A percentile compares a stretch with the other conserved stretches of the same genome.
phyloP scores from a whole-genome alignment of 2,888 invertebrate genomes.

The Lathronympha strigana region DNA sequence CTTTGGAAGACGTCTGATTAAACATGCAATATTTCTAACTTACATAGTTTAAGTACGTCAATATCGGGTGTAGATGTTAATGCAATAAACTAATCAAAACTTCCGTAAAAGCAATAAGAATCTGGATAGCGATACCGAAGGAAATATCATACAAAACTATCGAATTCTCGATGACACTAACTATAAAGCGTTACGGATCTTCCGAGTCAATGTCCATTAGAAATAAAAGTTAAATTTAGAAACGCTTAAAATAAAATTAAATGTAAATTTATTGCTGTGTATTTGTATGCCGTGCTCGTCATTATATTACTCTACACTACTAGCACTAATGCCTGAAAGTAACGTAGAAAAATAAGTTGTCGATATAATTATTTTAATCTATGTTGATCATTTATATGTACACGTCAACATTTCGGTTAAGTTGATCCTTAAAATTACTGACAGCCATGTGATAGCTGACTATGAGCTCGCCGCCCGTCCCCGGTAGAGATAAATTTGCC shows the following conservation, averaged over 20 bases:
- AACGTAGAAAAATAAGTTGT: slow-evolving; percentile 83
- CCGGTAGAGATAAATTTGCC: slow-evolving; percentile 76
- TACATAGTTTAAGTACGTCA: slow-evolving; percentile 64
- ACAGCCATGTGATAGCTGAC: slow-evolving; percentile 85
- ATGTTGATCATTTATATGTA: slow-evolving; percentile 83
- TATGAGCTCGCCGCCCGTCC: slow-evolving; percentile 75
- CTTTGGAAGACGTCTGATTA: slow-evolving; percentile 84
- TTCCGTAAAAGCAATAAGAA: slow-evolving; percentile 68
- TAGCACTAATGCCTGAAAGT: slow-evolving; percentile 69
- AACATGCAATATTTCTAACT: slow-evolving; percentile 77
- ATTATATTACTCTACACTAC: slow-evolving; percentile 54
- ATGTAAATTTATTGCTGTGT: slow-evolving; percentile 34
- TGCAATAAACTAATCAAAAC: slow-evolving; percentile 54
- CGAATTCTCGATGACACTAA: slow-evolving; percentile 78
- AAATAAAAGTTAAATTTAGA: slow-evolving; percentile 64
- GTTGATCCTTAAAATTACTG: slow-evolving; percentile 82
- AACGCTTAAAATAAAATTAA: slow-evolving; percentile 43
- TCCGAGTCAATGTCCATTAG: slow-evolving; percentile 63
- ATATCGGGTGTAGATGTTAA: slow-evolving; percentile 54
- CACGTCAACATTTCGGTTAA: slow-evolving; percentile 81
- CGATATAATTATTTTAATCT: slow-evolving; percentile 78
- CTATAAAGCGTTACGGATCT: slow-evolving; percentile 83
- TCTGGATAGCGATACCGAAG: slow-evolving; percentile 60
- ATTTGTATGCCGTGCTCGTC: slow-evolving; percentile 28
- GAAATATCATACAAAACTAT: slow-evolving; percentile 72